Base-by-base conservation (phyloP, 2,888 invertebrate genomes). In the Arctia plantaginis region DNA sequence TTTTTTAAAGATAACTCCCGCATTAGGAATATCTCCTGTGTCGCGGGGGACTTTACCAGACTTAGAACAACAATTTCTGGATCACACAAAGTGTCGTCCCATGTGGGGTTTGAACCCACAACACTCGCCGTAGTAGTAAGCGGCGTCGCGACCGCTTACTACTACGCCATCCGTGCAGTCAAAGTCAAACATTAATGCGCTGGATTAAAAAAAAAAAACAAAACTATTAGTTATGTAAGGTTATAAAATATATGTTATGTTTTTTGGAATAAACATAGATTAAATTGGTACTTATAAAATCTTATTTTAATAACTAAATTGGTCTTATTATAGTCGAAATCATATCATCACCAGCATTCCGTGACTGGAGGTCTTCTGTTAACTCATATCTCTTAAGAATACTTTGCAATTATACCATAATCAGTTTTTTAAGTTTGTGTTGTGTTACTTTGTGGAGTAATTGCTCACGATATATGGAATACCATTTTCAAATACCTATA, bases 391-490 rank as follows among this genome's bases (percentile, higher is more conserved):
- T 30, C 20, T 13, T 41, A 64, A 69, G 27, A 64, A 41, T 39
- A 71, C 73, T 66, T 72, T 33, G 68, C 75, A 68, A 76, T 66
- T 79, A 75, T 73, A 41, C 35, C 65, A 35, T 73, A 72, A 79
- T 71, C 66, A 78, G 68, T 71, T 77, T 27, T 74, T 55, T n/a
- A 62, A 77, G 72, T 65, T 68, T 74, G n/a, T n/a, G n/a, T n/a
- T n/a, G n/a, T n/a, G n/a, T n/a, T n/a, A n/a, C n/a, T 78, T 77
- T 66, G 75, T n/a, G 12, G 71, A 71, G 69, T 77, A 77, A 80
- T 77, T 69, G 27, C 73, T 80, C 80, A 79, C 73, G 78, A 64
- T 70, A 81, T 77, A 70, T 69, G 77, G 76, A 76, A 41, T 67
- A 67, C 72, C 71, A 82, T 67, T 62, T 66, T 47, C 27, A 39